phyloP scores from a whole-genome alignment of 2,888 invertebrate genomes.

The Chromoteleia sp. region DNA sequence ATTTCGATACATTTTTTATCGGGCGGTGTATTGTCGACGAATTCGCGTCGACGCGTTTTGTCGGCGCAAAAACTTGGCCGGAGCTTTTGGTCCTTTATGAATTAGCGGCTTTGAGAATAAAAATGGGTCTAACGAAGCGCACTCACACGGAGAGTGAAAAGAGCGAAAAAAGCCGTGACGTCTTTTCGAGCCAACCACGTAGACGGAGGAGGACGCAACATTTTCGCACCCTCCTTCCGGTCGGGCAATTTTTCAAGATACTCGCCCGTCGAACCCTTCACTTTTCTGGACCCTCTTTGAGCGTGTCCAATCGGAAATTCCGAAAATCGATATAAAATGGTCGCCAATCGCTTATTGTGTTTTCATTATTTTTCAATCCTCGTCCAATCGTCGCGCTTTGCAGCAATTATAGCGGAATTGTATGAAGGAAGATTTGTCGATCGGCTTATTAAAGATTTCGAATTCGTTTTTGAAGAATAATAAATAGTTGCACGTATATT shows the following conservation, averaged over 20 bases:
- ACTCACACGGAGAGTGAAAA: conserved; percentile 52
- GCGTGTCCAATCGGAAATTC: conserved; percentile 74
- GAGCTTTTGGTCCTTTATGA: conserved; percentile 47
- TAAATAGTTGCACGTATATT: too few species aligned
- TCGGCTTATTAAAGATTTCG: too few species aligned
- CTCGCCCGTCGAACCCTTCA: conserved; percentile 50
- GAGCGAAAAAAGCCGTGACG: conserved; percentile 57
- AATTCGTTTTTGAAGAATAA: too few species aligned
- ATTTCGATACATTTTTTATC: background rate
- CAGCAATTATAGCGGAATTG: too few species aligned
- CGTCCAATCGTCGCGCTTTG: background rate
- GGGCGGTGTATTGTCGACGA: conserved; percentile 2
- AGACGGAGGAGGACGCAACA: conserved; percentile 62
- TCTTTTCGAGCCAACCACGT: conserved; percentile 66
- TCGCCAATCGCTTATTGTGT: conserved; percentile 53
- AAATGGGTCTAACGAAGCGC: conserved; percentile 63
- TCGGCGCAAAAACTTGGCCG: conserved; percentile 10
- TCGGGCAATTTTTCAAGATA: conserved; percentile 77
- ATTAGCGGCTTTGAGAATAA: conserved; percentile 63
- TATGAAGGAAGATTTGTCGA: too few species aligned
- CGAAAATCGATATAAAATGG: conserved; percentile 76
- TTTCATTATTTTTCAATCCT: conserved; percentile 11
- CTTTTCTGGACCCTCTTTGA: conserved; percentile 61
- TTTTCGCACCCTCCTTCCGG: conserved; percentile 76
- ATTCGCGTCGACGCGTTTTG: conserved; percentile 16